Evolutionary conservation across 2,888 invertebrate species (phyloP), one percentile per base, ranked within the genome.

Genomic region (Drosophila sordidapex): DNA sequence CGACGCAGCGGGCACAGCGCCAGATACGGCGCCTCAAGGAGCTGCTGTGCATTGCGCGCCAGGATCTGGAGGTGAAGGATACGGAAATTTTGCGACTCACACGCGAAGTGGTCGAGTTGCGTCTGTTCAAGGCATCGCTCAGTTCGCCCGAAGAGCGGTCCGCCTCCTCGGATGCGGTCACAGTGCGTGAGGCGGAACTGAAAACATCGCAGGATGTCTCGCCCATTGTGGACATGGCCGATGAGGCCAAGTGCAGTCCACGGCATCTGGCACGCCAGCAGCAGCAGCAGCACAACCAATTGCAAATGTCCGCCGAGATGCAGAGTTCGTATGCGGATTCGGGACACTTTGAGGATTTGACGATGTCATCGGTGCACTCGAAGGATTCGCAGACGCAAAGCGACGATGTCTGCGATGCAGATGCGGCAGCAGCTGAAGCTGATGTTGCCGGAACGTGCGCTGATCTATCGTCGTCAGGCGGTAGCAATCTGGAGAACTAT

Each of bases 331-430:
- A 96, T 89, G 96, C 97, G 64, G 97, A 97, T 93, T 97, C 97
- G 10, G 97, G 97, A 51, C 96, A 97, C 93, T 97, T 96, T 93
- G 97, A 97, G 92, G 97, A 97, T 93, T 94, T 96, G 83, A 95
- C 95, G 25, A 95, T 95, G 86, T 96, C 96, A 59, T 96, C 96
- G 63, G 94, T 96, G 74, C 96, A 96, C 93, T 96, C 96, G 67
- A 96, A 96, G 93, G 96, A 96, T 89, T 92, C 92, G 6, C 94
- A 94, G 87, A 92, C 94, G 40, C 94, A 95, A 90, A 95, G 95
- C 80, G 90, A 87, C 4, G 57, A 57, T 43, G 57, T 31, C 0
- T 57, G 40, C 18, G 48, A 54, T 27, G 68, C 21, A 4, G 46
- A 46, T 46, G 54, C 6, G 25, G 29, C 74, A 0, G 82, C 80